Evolutionary conservation across 2,888 invertebrate genomes (phyloP), one percentile per base, ranked within the genome.

Genomic region (Sphaeridia pumilis): DNA sequence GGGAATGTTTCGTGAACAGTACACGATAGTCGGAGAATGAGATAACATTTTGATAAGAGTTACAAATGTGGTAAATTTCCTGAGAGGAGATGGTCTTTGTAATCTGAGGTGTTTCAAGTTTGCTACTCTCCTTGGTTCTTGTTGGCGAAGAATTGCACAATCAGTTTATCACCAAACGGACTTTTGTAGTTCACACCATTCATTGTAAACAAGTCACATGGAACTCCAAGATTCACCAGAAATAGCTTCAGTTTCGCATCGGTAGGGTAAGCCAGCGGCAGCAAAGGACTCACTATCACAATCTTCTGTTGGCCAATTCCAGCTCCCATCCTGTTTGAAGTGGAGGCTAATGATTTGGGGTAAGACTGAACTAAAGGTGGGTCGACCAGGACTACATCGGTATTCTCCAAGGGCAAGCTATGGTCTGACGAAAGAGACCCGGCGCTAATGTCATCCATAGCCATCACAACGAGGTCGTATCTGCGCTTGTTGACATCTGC

Each of bases 191-290:
- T 36, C 26, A 60, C 60, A 26, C 46, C 55, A 27, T 59, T 58
- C 45, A 50, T 31, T 26, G 46, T 48, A 43, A 57, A 64, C 48
- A 64, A 53, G 27, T 54, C 51, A 4, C 49, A 42, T 34, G 64
- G 64, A 55, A 64, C 59, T 28, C 59, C 61, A 56, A 64, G 36
- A 49, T 64, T 64, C 43, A 62, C 64, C 17, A 64, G 54, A 51
- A 56, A 60, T 21, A 60, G 38, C 46, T 64, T 62, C 12, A 60
- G 49, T 10, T 52, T 47, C 20, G 52, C 3, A 34, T 58, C 58
- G 4, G 54, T 48, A 20, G 43, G 48, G 46, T 64, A 64, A 4
- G 59, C 58, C 26, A 64, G 41, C 5, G 64, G 64, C 20, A 64
- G 52, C 28, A 55, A 43, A 7, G 64, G 61, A 7, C 57, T 57